Conservation (phyloP, 2,113 vertebrate species). For the Podarcis muralis region DNA sequence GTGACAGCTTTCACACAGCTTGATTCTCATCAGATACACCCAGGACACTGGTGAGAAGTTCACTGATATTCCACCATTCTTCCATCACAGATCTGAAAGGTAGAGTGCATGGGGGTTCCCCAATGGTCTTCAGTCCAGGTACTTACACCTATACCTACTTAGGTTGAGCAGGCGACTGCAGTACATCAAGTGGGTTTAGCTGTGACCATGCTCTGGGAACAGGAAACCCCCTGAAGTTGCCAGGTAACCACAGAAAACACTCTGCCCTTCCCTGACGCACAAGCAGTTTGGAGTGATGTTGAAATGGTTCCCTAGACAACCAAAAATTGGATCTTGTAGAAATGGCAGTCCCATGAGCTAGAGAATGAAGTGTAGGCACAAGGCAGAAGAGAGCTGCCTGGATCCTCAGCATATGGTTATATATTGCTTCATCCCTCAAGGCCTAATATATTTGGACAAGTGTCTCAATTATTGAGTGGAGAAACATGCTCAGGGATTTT, state of each 20-base stretch:
- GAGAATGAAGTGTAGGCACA: not conserved
- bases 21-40: not conserved
- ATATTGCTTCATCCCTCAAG: not conserved
- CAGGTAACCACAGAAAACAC: not conserved
- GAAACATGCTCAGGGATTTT: not conserved
- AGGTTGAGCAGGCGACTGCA: not conserved
- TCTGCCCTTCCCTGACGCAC: too few species aligned
- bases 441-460: not conserved
- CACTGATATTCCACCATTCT: not conserved
- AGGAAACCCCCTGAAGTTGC: not conserved
- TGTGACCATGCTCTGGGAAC: not conserved
- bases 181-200: not conserved
- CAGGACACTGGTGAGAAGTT: not conserved
- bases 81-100: not conserved
- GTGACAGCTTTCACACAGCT: not conserved
- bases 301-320: conserved; percentile 17
- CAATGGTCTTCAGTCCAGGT: too few species aligned
- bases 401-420: too few species aligned
- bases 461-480: not conserved
- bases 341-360: not conserved
- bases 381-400: not conserved
- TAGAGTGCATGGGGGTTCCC: not conserved
- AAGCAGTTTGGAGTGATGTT: not conserved
- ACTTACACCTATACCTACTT: not conserved
- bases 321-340: not conserved